These are phyloP conservation scores for Lepus timidus DNA, from an alignment of 2,113 vertebrate species.

Conservation along the genomic window DNA sequence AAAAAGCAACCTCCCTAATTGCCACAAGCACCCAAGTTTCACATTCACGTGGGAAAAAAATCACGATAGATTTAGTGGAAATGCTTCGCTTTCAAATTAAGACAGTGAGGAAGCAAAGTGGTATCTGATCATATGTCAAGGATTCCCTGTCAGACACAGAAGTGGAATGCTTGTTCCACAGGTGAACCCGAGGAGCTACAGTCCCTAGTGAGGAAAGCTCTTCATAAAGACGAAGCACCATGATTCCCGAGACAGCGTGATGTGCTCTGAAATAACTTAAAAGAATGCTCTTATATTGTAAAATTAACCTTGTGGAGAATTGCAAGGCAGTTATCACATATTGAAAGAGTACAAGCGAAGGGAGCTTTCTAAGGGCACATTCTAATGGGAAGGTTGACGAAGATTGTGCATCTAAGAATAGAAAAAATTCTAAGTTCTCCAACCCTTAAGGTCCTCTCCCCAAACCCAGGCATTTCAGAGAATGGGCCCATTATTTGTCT, in stretches of 20 bases:
- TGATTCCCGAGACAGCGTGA: background rate
- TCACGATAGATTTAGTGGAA: background rate
- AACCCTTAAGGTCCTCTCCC: background rate
- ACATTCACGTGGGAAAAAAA: background rate
- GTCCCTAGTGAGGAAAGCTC: background rate
- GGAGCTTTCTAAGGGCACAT: background rate
- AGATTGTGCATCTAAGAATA: background rate
- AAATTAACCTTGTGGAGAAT: conserved; percentile 28
- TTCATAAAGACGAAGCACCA: background rate
- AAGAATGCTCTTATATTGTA: background rate
- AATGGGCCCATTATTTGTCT: background rate
- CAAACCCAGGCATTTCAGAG: background rate
- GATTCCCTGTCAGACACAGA: background rate
- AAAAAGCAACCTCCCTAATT: background rate
- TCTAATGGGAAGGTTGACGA: background rate
- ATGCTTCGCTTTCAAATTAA: background rate
- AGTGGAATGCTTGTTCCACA: background rate
- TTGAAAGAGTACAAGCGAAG: background rate
- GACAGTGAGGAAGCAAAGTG: background rate
- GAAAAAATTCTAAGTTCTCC: background rate
- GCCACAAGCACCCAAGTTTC: conserved; percentile 2
- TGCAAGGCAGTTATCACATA: background rate
- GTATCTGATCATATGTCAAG: background rate
- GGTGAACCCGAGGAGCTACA: background rate
- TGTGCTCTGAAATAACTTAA: background rate